Evolutionary conservation across 1,140 invertebrate species (phyloP).

Genomic region (Polypedilum pembai): DNA sequence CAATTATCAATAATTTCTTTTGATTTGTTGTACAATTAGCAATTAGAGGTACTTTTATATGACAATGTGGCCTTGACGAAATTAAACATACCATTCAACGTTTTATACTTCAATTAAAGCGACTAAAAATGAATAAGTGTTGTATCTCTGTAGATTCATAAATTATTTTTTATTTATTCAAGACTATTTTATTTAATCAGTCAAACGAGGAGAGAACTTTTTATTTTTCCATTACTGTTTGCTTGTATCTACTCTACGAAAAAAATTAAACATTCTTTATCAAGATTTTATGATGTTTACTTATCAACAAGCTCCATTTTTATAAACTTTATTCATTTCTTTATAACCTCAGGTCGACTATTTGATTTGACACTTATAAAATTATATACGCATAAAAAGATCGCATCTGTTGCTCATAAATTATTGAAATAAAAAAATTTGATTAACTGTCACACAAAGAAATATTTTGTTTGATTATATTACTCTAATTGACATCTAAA

Average conservation of each 20-base stretch:
- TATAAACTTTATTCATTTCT: no score
- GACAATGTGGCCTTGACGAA: not conserved
- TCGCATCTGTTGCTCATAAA: no score
- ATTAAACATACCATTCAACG: not conserved
- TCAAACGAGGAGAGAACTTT: not conserved
- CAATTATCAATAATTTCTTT: not conserved
- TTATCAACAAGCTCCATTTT: not conserved
- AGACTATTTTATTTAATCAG: not conserved
- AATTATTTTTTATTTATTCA: constrained; percentile 1
- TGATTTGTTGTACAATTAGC: not conserved
- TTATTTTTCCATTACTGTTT: not conserved
- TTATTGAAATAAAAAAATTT: no score
- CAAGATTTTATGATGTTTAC: not conserved
- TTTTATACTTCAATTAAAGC: not conserved
- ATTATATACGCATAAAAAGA: no score
- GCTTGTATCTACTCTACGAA: not conserved
- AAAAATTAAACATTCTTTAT: not conserved
- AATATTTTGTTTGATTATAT: not conserved
- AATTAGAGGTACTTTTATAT: not conserved
- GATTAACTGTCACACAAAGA: not conserved
- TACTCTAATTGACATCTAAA: constrained; percentile 9
- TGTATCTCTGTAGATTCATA: not conserved
- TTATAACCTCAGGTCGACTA: no score
- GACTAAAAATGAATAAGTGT: not conserved
- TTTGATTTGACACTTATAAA: no score